Conservation (phyloP, 2,113 vertebrate genomes). For the Patagioenas fasciata region DNA sequence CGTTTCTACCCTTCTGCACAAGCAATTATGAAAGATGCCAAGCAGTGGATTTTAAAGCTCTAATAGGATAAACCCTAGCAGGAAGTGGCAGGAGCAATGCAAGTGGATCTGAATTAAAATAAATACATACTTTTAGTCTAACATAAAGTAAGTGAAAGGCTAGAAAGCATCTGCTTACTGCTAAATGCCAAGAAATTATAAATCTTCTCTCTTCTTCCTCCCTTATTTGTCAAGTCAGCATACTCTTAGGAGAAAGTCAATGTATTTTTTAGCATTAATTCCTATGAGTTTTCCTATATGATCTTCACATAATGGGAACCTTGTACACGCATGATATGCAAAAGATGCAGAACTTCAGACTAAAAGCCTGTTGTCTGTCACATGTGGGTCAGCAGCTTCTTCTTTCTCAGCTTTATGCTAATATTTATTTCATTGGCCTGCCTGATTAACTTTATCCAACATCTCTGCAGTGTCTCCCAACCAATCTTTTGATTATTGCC, state of each 20-base stretch:
- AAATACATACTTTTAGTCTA: neutral
- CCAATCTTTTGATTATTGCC: slow-evolving; percentile 5
- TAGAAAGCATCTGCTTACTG: neutral
- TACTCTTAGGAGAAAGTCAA: neutral
- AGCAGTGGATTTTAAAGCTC: neutral
- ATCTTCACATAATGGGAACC: neutral
- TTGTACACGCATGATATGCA: neutral
- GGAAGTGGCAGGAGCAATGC: neutral
- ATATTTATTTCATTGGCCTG: neutral
- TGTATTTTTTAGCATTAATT: neutral
- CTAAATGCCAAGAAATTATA: neutral
- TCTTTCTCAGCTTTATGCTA: neutral
- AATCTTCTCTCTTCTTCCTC: neutral
- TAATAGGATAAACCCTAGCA: neutral
- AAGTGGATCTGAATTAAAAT: neutral
- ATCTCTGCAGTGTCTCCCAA: neutral
- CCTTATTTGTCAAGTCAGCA: neutral
- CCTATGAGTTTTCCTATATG: neutral
- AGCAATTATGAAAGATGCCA: neutral
- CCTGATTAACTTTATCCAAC: neutral
- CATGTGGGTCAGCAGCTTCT: neutral
- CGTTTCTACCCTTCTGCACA: neutral
- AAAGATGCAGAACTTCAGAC: neutral
- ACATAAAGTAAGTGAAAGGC: neutral
- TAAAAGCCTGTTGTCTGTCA: neutral